Conservation (phyloP, 2,888 invertebrate genomes). For the Drosophila macrospina region DNA sequence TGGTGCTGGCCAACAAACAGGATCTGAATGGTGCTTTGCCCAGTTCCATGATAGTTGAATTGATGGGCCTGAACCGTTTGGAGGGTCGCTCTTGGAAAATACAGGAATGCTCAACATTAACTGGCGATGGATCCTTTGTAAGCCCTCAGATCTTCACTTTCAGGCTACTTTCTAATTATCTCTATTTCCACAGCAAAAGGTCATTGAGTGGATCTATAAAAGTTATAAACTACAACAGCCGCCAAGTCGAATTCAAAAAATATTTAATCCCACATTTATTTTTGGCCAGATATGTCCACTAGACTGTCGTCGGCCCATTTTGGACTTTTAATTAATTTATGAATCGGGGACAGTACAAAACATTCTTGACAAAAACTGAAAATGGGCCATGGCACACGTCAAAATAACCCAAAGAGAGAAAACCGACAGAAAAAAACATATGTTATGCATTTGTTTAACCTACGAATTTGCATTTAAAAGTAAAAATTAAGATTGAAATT, state of each 20-base stretch:
- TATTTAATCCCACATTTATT: conserved; percentile 19
- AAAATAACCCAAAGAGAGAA: conserved; percentile 17
- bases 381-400: conserved; percentile 54
- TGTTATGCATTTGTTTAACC: conserved; percentile 36
- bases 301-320: conserved; percentile 8
- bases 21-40: conserved; percentile 90
- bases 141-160: conserved; percentile 86
- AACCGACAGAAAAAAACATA: conserved; percentile 24
- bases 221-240: conserved; percentile 25
- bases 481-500: conserved; percentile 24
- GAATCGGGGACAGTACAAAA: conserved; percentile 55
- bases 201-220: conserved; percentile 45
- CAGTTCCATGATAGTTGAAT: conserved; percentile 90
- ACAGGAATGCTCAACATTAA: conserved; percentile 96
- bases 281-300: conserved; percentile 27
- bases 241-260: conserved; percentile 6
- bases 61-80: conserved; percentile 89
- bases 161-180: neutral
- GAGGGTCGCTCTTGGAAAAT: conserved; percentile 98
- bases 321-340: conserved; percentile 57
- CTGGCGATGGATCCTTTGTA: conserved; percentile 96
- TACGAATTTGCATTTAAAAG: conserved; percentile 41
- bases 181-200: conserved; percentile 16
- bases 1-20: conserved; percentile 99
- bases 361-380: conserved; percentile 40